Evolutionary conservation across 2,888 invertebrate species (phyloP).

Genomic region (Carterocephalus palaemon): DNA sequence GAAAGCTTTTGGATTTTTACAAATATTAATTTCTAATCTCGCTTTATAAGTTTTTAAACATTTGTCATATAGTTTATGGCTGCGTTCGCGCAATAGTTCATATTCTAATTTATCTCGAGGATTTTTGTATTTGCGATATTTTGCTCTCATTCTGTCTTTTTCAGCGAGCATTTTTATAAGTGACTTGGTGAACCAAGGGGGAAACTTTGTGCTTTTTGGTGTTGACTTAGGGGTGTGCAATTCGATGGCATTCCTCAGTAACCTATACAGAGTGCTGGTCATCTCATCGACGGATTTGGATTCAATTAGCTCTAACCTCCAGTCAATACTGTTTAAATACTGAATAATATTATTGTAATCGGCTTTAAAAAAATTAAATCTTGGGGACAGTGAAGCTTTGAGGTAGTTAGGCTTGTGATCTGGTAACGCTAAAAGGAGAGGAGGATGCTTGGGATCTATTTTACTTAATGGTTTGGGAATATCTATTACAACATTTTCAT

Average conservation of each 20-base stretch:
- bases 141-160: background rate
- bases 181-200: slow-evolving; percentile 16
- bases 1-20: background rate
- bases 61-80: background rate
- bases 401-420: background rate
- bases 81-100: background rate
- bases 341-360: slow-evolving; percentile 22
- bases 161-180: background rate
- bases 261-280: slow-evolving; percentile 12
- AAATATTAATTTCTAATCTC: background rate
- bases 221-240: slow-evolving; percentile 13
- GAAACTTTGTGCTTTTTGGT: slow-evolving; percentile 6
- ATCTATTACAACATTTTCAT: slow-evolving; percentile 2
- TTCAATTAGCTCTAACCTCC: slow-evolving; percentile 3
- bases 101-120: background rate
- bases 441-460: slow-evolving; percentile 27
- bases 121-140: background rate
- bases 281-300: slow-evolving; percentile 16
- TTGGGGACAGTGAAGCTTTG: background rate
- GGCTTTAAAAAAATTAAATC: slow-evolving; percentile 28
- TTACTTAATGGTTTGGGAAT: slow-evolving; percentile 23
- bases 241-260: slow-evolving; percentile 8
- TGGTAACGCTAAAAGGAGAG: slow-evolving; percentile 16
- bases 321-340: slow-evolving; percentile 6
- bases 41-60: background rate